Evolutionary conservation across 2,113 vertebrate species (phyloP).

Genomic region (Sturnus vulgaris): DNA sequence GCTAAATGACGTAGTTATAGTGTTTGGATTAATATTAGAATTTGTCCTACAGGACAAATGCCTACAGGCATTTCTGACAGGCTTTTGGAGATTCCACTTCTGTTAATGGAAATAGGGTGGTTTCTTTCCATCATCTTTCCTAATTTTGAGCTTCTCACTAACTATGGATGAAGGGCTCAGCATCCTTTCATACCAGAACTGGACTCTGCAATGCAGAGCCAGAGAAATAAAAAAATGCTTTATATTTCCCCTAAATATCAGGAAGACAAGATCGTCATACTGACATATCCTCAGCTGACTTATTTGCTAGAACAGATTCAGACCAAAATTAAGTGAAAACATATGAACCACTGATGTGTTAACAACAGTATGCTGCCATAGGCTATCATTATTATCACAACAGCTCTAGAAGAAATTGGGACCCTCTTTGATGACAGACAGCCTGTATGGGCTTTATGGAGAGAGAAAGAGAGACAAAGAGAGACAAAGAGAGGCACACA

Average conservation of each 20-base stretch:
- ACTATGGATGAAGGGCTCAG: not conserved
- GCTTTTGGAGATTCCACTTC: not conserved
- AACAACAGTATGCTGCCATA: not conserved
- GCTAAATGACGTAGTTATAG: not conserved
- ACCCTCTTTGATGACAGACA: not conserved
- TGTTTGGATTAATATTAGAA: not conserved
- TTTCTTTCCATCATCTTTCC: not conserved
- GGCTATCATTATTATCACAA: not conserved
- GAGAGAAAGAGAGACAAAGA: not conserved
- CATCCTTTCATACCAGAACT: not conserved
- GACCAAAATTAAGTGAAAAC: not conserved
- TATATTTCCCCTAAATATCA: not conserved
- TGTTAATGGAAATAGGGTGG: not conserved
- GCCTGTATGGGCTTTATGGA: not conserved
- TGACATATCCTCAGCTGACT: not conserved
- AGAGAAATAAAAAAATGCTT: not conserved
- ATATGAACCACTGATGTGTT: not conserved
- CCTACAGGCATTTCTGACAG: not conserved
- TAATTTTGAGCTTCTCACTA: rapidly evolving
- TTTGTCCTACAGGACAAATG: not conserved
- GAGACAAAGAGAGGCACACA: not conserved
- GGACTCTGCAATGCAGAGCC: constrained; percentile 11
- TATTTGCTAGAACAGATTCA: not conserved
- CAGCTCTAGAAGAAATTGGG: not conserved
- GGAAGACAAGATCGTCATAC: not conserved